Conservation (phyloP, 1,140 invertebrate genomes). For the Calephelis nemesis region DNA sequence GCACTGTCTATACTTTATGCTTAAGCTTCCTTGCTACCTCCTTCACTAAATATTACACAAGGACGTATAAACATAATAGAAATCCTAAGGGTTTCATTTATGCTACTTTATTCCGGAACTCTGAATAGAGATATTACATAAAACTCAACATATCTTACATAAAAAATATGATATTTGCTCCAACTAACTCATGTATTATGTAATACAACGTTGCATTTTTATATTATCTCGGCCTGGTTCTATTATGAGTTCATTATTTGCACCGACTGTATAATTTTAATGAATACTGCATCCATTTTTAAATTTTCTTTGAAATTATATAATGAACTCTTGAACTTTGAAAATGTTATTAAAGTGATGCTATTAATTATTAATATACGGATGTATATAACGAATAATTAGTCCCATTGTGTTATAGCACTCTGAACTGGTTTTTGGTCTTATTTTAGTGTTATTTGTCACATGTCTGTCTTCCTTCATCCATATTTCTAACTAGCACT, state of each 20-base stretch:
- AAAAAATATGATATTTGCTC: neutral
- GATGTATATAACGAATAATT: too few species aligned
- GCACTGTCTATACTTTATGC: too few species aligned
- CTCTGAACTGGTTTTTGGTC: too few species aligned
- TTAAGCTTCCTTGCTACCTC: too few species aligned
- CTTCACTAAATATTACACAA: too few species aligned
- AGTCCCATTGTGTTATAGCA: too few species aligned
- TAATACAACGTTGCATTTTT: conserved; percentile 11
- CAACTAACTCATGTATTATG: conserved; percentile 9
- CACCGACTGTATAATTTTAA: conserved; percentile 17
- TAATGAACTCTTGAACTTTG: neutral
- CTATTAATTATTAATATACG: neutral
- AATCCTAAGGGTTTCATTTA: too few species aligned
- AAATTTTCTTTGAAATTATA: conserved; percentile 1
- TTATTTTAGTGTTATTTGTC: too few species aligned
- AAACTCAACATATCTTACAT: neutral
- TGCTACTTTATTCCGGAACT: too few species aligned
- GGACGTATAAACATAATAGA: too few species aligned
- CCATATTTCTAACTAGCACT: too few species aligned
- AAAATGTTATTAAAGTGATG: neutral
- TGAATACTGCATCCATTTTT: conserved; percentile 10
- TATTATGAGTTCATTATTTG: conserved; percentile 15
- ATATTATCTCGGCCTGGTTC: conserved; percentile 12
- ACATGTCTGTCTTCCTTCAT: too few species aligned
- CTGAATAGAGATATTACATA: neutral